Base-by-base conservation (phyloP, 2,113 vertebrate genomes). In the Bubalus kerabau region DNA sequence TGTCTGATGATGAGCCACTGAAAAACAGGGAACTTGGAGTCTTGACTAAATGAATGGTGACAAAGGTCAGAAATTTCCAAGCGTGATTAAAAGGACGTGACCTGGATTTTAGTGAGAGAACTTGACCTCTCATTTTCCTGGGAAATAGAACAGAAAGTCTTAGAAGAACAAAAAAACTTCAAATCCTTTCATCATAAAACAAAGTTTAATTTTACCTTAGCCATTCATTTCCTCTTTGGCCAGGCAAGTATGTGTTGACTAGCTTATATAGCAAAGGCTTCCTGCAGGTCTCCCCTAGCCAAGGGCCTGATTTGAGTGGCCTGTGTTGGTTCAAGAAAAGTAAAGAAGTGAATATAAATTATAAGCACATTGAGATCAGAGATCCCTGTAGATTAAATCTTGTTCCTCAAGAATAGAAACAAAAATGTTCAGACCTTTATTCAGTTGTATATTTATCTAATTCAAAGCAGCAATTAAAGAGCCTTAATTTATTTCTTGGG, bases 191-290 rank as follows among this genome's bases (percentile, higher is more conserved):
- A 88, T 90, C 86, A 87, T 2, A 48, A 59, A 93, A 87, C 67
- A 97, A 97, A 96, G 57, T 43, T 97, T 91, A 62, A 54, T 92
- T 97, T 95, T 93, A 90, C 56, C 78, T 82, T 87, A 62, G 24
- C 74, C 64, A 60, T 82, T 62, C 52, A 59, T 86, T 85, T 82
- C n/a, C 32, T 95, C 17, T 87, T 78, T 89, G 54, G 32, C 78
- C 48, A 86, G 3, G 43, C n/a, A 76, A 50, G 12, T 82, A 56
- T 54, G 80, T 94, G 24, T 64, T 82, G 74, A 91, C 28, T 82
- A 43, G 48, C n/a, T 89, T 59, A 62, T 91, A 36, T 94, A 95
- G 74, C 93, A 94, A 96, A 96, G 76, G 88, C 43, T 94, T 93
- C 19, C 74, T 89, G 6, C 28, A 64, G 16, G 16, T 48, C 17